A percentile compares a stretch with the other conserved stretches of the same genome.
These are phyloP conservation scores for Drosophila bocki DNA, from an alignment of 1,140 invertebrate genomes.

Conservation along the genomic window DNA sequence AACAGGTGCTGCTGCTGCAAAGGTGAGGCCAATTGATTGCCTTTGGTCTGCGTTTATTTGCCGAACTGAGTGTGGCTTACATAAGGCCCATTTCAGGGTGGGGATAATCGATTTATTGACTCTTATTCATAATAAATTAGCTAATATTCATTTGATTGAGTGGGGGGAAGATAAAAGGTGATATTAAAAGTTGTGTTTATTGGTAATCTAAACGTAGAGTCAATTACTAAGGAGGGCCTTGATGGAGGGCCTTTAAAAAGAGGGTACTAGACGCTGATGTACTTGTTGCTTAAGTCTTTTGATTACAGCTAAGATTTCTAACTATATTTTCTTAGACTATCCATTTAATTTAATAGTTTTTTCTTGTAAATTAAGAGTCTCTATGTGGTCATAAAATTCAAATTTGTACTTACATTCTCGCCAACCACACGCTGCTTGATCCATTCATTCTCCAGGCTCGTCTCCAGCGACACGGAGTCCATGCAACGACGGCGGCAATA, in stretches of 20 bases:
- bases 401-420: slow-evolving; percentile 88
- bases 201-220: not conserved
- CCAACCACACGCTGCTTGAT: slow-evolving; percentile 91
- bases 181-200: not conserved
- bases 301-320: not conserved
- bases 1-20: slow-evolving; percentile 39
- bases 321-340: not conserved
- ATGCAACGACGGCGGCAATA: slow-evolving; percentile 94
- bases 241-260: not conserved
- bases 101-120: slow-evolving; percentile 17
- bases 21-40: slow-evolving; percentile 14
- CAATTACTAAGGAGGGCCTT: not conserved
- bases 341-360: not conserved
- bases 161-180: not conserved
- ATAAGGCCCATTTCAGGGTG: slow-evolving; percentile 13
- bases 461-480: slow-evolving; percentile 93
- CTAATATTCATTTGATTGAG: slow-evolving; percentile 2
- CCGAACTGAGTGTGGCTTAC: slow-evolving; percentile 2
- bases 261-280: not conserved
- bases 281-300: slow-evolving; percentile 51
- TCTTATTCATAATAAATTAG: not conserved
- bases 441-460: slow-evolving; percentile 92
- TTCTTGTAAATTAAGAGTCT: not conserved
- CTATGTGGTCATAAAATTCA: not conserved
- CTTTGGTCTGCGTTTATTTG: not conserved